Percentiles rank a stretch among this genome's conserved stretches.
These are phyloP conservation scores for Caerostris extrusa DNA, from an alignment of 1,140 invertebrate species.

Conservation along the genomic window DNA sequence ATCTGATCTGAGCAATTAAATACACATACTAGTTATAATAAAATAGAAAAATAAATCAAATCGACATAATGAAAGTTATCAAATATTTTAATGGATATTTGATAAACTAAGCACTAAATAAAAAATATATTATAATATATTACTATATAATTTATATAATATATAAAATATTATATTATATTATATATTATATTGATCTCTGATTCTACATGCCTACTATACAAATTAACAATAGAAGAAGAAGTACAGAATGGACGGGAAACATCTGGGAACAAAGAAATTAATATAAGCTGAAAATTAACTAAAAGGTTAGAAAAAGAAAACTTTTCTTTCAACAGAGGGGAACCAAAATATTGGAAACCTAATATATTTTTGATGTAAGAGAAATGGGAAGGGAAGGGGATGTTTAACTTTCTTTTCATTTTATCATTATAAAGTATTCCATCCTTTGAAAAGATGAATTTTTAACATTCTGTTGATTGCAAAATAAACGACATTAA, in stretches of 20 bases:
- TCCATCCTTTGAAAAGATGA: neutral
- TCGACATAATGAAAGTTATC: too few relatives aligned
- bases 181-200: neutral
- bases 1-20: too few relatives aligned
- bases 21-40: too few relatives aligned
- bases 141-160: too few relatives aligned
- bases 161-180: too few relatives aligned
- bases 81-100: too few relatives aligned
- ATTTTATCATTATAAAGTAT: neutral
- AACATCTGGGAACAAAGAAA: conserved; percentile 6
- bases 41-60: too few relatives aligned
- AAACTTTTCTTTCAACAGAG: neutral
- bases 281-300: conserved; percentile 2
- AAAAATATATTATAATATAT: too few relatives aligned
- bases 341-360: too few relatives aligned
- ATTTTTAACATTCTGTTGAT: neutral
- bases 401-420: neutral
- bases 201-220: neutral
- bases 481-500: neutral
- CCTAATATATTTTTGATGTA: neutral
- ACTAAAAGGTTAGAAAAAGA: neutral
- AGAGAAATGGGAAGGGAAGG: neutral
- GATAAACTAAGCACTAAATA: too few relatives aligned
- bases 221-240: neutral
- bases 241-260: neutral